Base-by-base conservation (phyloP, 2,113 vertebrate species). In the Leuciscus idus region DNA sequence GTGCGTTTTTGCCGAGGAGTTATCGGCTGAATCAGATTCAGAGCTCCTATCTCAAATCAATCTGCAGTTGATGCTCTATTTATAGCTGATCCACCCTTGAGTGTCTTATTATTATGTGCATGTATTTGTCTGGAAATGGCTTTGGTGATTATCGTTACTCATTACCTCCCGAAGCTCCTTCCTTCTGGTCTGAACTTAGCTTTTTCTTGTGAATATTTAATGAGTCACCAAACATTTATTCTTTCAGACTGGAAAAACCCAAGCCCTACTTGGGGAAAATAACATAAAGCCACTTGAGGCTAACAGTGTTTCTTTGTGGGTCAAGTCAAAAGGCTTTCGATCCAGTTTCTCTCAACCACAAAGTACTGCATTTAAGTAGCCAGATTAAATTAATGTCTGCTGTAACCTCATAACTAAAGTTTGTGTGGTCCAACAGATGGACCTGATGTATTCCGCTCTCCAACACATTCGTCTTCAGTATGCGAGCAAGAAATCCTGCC, bases 121-220 rank as follows among this genome's bases (percentile, higher is more conserved):
- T 88, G 87, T 85, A 64, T 87, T 88, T 88, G 81, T 90, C 85
- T 79, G 75, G 8, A 87, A 36, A 81, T 33, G 86, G 75, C 87
- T 85, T 87, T 84, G 85, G 84, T 88, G 89, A 88, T 90, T 87
- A 87, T 84, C 78, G 85, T 87, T 88, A 64, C 66, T 86, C 82
- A 81, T 82, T 70, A 62, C 79, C 81, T 85, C 85, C 83, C 57
- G 48, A 84, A 89, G 85, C 85, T 43, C 17, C 70, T 84, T 85
- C 86, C 64, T 77, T 81, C 83, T 77, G 84, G 83, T 50, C 76
- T 75, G 80, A 83, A 76, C 55, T 61, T 61, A 87, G 83, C 81
- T 72, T 87, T 84, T 84, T 82, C 52, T 70, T 83, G 64, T 73
- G 87, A 90, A 87, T 86, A 85, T 85, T 82, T 81, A 87, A 88